Percentiles rank a stretch among this genome's conserved stretches.
Conservation (phyloP, 2,113 vertebrate genomes). For the Charina bottae region DNA sequence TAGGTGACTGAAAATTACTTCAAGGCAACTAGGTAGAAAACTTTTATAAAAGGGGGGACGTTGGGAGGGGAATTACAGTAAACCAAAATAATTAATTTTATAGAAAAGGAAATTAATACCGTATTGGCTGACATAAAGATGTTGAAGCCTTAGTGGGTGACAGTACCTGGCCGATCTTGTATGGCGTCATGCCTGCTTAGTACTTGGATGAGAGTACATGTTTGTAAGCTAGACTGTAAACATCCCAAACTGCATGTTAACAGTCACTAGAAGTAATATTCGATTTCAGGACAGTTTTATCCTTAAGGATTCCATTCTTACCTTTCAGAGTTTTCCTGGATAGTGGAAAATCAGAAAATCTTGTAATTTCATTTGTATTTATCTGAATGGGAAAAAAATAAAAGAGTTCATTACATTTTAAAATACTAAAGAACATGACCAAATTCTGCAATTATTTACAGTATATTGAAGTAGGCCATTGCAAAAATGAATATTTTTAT, state of each 20-base stretch:
- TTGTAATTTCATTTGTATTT: slow-evolving; percentile 82
- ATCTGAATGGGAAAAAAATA: slow-evolving; percentile 72
- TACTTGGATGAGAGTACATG: too few relatives aligned
- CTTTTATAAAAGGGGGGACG: neutral
- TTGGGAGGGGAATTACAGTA: neutral
- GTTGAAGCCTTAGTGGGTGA: neutral
- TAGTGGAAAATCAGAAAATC: slow-evolving; percentile 95
- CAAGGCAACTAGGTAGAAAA: neutral
- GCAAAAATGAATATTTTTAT: neutral
- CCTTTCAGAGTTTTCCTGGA: slow-evolving; percentile 92
- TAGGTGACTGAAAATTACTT: neutral
- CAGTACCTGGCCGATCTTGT: too few relatives aligned
- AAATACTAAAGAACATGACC: neutral
- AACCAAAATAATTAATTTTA: neutral
- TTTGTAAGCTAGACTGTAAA: too few relatives aligned
- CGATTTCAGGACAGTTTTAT: neutral
- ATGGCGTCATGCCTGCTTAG: too few relatives aligned
- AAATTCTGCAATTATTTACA: neutral
- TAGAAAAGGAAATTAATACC: neutral
- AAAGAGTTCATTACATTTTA: neutral
- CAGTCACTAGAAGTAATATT: neutral
- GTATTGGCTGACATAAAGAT: neutral
- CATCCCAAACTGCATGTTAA: too few relatives aligned
- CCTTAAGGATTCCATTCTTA: slow-evolving; percentile 55
- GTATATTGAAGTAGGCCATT: neutral